Evolutionary conservation across 2,113 vertebrate species (phyloP), one percentile per base, ranked within the genome.

Genomic region (Struthidea cinerea): DNA sequence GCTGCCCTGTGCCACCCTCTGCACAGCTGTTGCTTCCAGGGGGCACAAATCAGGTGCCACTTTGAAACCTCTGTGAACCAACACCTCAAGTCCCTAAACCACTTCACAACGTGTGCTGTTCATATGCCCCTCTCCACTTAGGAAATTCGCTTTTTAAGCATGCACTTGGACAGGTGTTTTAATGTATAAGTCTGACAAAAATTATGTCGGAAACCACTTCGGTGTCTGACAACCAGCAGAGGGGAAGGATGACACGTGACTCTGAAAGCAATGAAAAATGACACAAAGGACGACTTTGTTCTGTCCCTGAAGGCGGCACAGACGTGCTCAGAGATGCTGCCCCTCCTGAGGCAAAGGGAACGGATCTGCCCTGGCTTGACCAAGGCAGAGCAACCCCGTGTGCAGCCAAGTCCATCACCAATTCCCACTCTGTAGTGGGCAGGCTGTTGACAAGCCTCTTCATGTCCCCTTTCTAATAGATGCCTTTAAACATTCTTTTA

Each of bases 121-220:
- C 79, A 16, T 10, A 6, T 0, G 0, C 8, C 65, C n/a, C 33
- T 33, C 50, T 68, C 27, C 33, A 90, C 10, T 19, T 47, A 4
- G 1, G 44, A 64, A 85, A 68, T 61, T 26, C 57, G 67, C 30
- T 78, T 68, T 76, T 63, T n/a, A 57, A 84, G 42, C 76, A 17
- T 46, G 75, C 37, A 2, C 4, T 35, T 27, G 90, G 84, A 52
- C 75, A 44, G 49, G 41, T 42, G 42, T 33, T 93, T 41, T 61
- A 73, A 90, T 80, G 65, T 59, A 82, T 52, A 96, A 94, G 90
- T 89, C 94, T 87, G 64, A 75, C 39, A 68, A 86, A 86, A 95
- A 92, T 93, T 88, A 77, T 20, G 20, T 67, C 61, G 41, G 71
- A 90, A 84, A 71, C 69, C 7, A 7, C 47, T 91, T 33, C 47